Evolutionary conservation across 1,140 invertebrate genomes (phyloP).

Genomic region (Glomeris maerens): DNA sequence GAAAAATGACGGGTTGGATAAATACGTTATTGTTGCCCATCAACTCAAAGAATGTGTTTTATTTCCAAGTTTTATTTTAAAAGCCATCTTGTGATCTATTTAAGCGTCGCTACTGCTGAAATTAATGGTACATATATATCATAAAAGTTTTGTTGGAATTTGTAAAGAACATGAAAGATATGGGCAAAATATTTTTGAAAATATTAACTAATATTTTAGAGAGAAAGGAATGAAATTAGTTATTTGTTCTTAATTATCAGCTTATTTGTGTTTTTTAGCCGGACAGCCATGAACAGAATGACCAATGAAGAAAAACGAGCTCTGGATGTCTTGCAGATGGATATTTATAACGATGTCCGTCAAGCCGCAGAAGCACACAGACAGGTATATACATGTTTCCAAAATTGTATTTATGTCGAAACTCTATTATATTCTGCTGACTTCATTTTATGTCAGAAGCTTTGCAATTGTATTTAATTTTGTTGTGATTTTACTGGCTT

Average conservation of each 20-base stretch:
- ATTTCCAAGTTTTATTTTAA: neutral
- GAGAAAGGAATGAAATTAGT: too few species aligned
- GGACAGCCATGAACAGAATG: constrained; percentile 72
- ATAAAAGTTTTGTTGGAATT: too few species aligned
- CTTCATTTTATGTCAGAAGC: too few species aligned
- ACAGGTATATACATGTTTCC: constrained; percentile 40
- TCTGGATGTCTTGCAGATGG: constrained; percentile 40
- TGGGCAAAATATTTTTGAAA: too few species aligned
- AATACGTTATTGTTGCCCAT: neutral
- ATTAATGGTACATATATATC: too few species aligned
- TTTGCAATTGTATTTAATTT: neutral
- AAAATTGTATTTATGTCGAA: too few species aligned
- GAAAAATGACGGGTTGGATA: constrained; percentile 7
- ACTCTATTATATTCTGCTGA: too few species aligned
- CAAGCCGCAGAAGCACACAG: constrained; percentile 94
- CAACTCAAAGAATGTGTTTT: neutral
- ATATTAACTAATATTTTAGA: too few species aligned
- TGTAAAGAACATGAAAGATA: too few species aligned
- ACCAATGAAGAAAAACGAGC: constrained; percentile 77
- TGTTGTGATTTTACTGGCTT: neutral
- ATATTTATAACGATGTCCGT: constrained; percentile 88
- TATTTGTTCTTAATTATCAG: constrained; percentile 10
- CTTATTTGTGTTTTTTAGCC: constrained; percentile 29
- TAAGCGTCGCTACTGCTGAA: neutral
- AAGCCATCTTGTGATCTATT: neutral